Conservation (phyloP, 2,797 vertebrate genomes). For the Tiaroga cobitis region DNA sequence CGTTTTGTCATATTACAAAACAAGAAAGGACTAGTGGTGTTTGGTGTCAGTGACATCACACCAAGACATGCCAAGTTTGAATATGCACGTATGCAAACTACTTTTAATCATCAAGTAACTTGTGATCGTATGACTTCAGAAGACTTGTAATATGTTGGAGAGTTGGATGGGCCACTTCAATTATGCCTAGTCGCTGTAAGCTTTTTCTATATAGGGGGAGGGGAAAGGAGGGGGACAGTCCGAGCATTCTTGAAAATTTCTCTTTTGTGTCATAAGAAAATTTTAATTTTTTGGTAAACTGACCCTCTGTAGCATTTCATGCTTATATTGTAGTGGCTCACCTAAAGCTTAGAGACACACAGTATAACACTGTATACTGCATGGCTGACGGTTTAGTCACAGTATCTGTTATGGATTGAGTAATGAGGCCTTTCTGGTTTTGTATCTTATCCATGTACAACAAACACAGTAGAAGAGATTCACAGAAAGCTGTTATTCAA, state of each 20-base stretch:
- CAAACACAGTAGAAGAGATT: not conserved
- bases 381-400: conserved; percentile 22
- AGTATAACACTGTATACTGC: not conserved
- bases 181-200: not conserved
- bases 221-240: too few species aligned
- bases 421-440: conserved; percentile 14
- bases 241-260: not conserved
- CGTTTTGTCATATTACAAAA: too few species aligned
- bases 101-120: not conserved
- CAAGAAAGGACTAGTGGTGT: not conserved
- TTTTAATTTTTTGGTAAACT: not conserved
- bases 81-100: not conserved
- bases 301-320: not conserved
- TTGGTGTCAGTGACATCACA: not conserved
- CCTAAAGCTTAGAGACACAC: not conserved
- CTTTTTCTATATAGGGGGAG: too few species aligned
- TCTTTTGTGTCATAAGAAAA: not conserved
- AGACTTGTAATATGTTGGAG: not conserved
- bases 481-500: conserved; percentile 4
- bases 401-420: conserved; percentile 1
- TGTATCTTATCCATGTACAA: not conserved
- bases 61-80: not conserved
- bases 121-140: not conserved
- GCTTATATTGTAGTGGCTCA: not conserved
- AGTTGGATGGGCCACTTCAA: not conserved